Conservation (phyloP, 2,888 invertebrate species). For the Drosophila colorata region DNA sequence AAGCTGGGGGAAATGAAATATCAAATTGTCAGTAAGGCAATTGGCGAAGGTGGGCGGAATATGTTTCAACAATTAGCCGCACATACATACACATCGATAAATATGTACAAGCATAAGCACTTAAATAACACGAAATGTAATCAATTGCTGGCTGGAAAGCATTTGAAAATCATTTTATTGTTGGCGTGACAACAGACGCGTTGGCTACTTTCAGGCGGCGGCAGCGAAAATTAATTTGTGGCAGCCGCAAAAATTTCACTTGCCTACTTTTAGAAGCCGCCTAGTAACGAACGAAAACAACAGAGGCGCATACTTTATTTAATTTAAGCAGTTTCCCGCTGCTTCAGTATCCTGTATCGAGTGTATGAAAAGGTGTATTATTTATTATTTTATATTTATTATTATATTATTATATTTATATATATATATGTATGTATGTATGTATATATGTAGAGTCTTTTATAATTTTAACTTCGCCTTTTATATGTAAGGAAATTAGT, state of each 20-base stretch:
- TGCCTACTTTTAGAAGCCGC: conserved; percentile 59
- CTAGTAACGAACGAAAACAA: conserved; percentile 22
- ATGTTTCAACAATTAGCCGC: conserved; percentile 34
- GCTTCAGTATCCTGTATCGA: conserved; percentile 8
- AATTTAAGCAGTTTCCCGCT: conserved; percentile 52
- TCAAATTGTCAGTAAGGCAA: conserved; percentile 21
- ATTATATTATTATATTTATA: no score
- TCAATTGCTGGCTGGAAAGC: conserved; percentile 44
- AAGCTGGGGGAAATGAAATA: conserved; percentile 40
- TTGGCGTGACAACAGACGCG: conserved; percentile 49
- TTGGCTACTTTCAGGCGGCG: conserved; percentile 35
- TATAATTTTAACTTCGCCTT: no score
- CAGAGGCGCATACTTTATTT: conserved; percentile 33
- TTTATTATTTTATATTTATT: no score
- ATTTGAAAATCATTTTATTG: conserved; percentile 51
- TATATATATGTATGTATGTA: no score
- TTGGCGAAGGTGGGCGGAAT: neutral
- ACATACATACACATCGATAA: conserved; percentile 1
- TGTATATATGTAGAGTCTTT: no score
- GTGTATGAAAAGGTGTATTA: neutral
- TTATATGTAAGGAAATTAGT: no score
- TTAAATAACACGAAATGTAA: conserved; percentile 50
- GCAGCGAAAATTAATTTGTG: conserved; percentile 56
- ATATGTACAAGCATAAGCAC: conserved; percentile 31
- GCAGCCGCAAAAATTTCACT: conserved; percentile 45